Evolutionary conservation across 2,113 vertebrate species (phyloP).

Genomic region (Laticauda colubrina): DNA sequence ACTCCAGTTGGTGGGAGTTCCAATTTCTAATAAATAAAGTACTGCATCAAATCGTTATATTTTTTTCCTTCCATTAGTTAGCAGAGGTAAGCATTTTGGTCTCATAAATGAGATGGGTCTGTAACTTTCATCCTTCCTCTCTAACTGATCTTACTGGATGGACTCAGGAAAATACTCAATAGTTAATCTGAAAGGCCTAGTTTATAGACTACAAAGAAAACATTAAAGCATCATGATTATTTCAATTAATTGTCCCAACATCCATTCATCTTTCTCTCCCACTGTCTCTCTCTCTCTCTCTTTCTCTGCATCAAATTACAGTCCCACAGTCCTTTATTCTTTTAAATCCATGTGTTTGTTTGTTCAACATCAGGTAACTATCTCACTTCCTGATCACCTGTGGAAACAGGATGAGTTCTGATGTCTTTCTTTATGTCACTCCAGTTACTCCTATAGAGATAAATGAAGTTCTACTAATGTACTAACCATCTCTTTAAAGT

Average conservation of each 20-base stretch:
- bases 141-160: not conserved
- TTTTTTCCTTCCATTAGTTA: not conserved
- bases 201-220: not conserved
- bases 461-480: conserved; percentile 70
- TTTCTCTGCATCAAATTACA: conserved; percentile 63
- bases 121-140: not conserved
- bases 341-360: conserved; percentile 48
- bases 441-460: conserved; percentile 70
- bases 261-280: conserved; percentile 50
- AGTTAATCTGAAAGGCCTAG: not conserved
- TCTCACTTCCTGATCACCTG: conserved; percentile 72
- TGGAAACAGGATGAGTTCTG: conserved; percentile 63
- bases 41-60: not conserved
- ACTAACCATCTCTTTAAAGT: conserved; percentile 76
- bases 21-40: not conserved
- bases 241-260: not conserved
- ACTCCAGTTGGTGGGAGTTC: not conserved
- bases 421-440: conserved; percentile 50
- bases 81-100: not conserved
- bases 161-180: not conserved
- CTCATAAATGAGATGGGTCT: not conserved
- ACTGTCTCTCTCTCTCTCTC: conserved; percentile 61
- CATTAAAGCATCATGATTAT: not conserved
- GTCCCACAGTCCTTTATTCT: conserved; percentile 27
- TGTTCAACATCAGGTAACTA: conserved; percentile 64